A percentile compares a stretch with the other conserved stretches of the same genome.
These are phyloP conservation scores for Poecilia gillii DNA, from an alignment of 2,797 vertebrate genomes.

Conservation along the genomic window DNA sequence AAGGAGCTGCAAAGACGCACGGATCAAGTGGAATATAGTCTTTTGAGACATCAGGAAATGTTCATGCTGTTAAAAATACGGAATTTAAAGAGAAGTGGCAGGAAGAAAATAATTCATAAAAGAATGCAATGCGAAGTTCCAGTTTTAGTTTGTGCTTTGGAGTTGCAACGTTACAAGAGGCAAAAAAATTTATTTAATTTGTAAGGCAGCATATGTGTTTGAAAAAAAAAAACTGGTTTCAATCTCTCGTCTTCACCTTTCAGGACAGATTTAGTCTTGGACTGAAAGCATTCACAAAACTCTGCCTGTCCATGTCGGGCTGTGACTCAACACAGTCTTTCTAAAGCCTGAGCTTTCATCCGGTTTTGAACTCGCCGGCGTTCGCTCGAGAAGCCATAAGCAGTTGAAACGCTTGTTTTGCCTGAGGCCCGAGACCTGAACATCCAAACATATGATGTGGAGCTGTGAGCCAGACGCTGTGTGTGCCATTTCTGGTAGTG, in stretches of 20 bases:
- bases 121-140: background rate
- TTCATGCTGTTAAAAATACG: background rate
- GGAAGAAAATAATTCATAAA: background rate
- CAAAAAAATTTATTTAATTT: background rate
- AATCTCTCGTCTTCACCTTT: conserved; percentile 24
- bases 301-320: conserved; percentile 56
- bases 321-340: conserved; percentile 44
- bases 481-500: conserved; percentile 20
- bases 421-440: conserved; percentile 29
- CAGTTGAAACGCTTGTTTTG: conserved; percentile 49
- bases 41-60: background rate
- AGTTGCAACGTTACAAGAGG: background rate
- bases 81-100: background rate
- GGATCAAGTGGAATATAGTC: background rate
- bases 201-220: background rate
- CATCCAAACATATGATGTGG: conserved; percentile 24
- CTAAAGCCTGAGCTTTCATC: conserved; percentile 41
- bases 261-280: conserved; percentile 61
- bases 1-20: conserved; percentile 35
- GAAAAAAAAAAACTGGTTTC: conserved; percentile 42
- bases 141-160: background rate
- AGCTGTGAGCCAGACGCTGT: conserved; percentile 9
- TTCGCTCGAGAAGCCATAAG: conserved; percentile 49
- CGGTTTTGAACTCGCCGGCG: conserved; percentile 40
- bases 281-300: conserved; percentile 45